These are phyloP conservation scores for Zalophus californianus DNA, from an alignment of 2,797 vertebrate genomes.

Conservation along the genomic window DNA sequence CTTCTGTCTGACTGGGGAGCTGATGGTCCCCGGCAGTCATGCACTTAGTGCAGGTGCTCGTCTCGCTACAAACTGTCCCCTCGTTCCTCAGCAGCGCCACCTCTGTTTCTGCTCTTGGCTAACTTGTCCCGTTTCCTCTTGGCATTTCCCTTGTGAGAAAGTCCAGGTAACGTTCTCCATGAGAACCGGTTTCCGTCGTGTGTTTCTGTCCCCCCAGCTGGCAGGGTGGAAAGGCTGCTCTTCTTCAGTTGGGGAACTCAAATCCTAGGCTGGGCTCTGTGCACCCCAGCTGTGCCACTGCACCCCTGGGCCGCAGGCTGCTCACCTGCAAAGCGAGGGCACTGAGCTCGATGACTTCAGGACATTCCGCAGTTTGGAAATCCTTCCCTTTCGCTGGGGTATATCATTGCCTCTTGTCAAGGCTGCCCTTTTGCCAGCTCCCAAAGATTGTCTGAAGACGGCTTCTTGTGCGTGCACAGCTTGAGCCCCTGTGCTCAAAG, in stretches of 20 bases:
- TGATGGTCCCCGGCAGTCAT: not conserved
- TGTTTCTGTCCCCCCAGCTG: not conserved
- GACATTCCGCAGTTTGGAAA: not conserved
- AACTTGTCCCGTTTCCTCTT: not conserved
- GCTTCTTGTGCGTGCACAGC: not conserved
- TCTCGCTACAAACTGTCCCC: rapidly evolving
- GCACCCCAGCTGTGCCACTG: not conserved
- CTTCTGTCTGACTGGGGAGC: rapidly evolving
- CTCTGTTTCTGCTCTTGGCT: not conserved
- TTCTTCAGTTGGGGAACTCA: not conserved
- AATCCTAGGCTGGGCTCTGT: not conserved
- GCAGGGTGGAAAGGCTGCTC: not conserved
- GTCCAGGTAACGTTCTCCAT: not conserved
- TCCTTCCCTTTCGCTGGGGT: not conserved
- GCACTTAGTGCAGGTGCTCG: rapidly evolving
- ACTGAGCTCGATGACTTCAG: not conserved
- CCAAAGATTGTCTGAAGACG: not conserved
- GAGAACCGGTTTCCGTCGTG: not conserved
- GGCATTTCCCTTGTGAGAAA: not conserved
- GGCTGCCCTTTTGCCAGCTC: not conserved
- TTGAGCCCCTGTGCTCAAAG: not conserved
- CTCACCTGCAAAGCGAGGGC: not conserved
- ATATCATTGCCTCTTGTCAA: not conserved
- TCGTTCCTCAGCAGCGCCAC: not conserved
- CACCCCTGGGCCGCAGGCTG: not conserved